Conservation (phyloP, 2,113 vertebrate genomes). For the Calidris pugnax region DNA sequence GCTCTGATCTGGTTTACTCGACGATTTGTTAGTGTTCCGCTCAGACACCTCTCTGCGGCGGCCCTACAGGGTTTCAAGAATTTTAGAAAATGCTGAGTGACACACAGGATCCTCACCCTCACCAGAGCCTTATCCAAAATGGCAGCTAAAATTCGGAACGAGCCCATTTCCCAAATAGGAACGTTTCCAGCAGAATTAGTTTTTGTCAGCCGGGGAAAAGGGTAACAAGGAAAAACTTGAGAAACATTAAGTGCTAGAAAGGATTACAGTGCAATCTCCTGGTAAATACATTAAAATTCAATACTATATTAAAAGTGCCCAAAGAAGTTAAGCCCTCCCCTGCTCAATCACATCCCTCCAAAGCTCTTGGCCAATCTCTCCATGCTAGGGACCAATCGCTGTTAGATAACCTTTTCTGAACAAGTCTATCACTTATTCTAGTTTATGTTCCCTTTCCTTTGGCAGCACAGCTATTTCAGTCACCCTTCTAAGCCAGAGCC, state of each 20-base stretch:
- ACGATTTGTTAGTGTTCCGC: background rate
- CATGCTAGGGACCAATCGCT: background rate
- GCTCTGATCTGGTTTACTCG: background rate
- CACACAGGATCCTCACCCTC: background rate
- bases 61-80: background rate
- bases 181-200: background rate
- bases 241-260: background rate
- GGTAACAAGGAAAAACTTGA: background rate
- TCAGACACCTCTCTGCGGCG: background rate
- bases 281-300: slow-evolving; percentile 5
- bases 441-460: background rate
- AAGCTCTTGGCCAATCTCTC: background rate
- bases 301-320: background rate
- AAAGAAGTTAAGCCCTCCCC: background rate
- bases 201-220: background rate
- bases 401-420: background rate
- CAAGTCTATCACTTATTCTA: background rate
- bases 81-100: background rate
- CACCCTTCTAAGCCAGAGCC: background rate
- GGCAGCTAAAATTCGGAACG: background rate
- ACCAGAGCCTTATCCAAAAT: background rate
- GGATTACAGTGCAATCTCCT: background rate
- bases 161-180: background rate
- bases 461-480: slow-evolving; percentile 26
- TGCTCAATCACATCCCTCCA: background rate